Base-by-base conservation (phyloP, 1,140 invertebrate genomes). In the Drosophila nebulosa region DNA sequence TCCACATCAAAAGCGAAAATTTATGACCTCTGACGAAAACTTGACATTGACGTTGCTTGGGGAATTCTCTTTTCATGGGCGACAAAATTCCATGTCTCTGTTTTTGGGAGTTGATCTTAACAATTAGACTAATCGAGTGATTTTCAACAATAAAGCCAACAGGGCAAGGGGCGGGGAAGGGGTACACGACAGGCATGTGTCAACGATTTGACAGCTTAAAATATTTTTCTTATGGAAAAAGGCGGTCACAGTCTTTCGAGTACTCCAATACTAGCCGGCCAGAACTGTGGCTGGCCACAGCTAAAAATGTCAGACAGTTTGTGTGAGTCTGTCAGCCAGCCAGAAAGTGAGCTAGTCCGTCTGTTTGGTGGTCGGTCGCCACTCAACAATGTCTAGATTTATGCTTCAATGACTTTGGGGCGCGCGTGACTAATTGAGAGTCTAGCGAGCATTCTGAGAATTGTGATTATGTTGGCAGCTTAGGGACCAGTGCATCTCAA, bases 51-150 rank as follows among this genome's bases (percentile, higher is more conserved):
- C 27, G 68, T 69, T 70, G 70, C 3, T 63, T 52, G 59, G 21
- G 27, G n/a, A 42, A 32, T 59, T 66, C 10, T 26, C 18, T 51
- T 52, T 83, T 73, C 76, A 70, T 53, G 81, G 80, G 80, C 79
- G 80, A 81, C 69, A 76, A 75, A 79, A 63, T 59, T 61, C 61
- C 46, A 35, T 53, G 50, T 27, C 32, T 61, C 50, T 56, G n/a
- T 57, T 22, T 22, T 22, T 9, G 10, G 30, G 55, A 80, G 71
- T 79, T 69, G 83, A 83, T 79, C 79, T 70, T 64, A 88, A 88
- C 83, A 88, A 88, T 88, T 88, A 88, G 78, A 89, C 83, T 88
- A 85, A 88, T 88, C 83, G 83, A 88, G 75, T 83, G 83, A 88
- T 88, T 88, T 88, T 74, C 75, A 75, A 64, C 74, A 70, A 60